Conservation (phyloP, 2,113 vertebrate genomes). For the Pteruthius melanotis region DNA sequence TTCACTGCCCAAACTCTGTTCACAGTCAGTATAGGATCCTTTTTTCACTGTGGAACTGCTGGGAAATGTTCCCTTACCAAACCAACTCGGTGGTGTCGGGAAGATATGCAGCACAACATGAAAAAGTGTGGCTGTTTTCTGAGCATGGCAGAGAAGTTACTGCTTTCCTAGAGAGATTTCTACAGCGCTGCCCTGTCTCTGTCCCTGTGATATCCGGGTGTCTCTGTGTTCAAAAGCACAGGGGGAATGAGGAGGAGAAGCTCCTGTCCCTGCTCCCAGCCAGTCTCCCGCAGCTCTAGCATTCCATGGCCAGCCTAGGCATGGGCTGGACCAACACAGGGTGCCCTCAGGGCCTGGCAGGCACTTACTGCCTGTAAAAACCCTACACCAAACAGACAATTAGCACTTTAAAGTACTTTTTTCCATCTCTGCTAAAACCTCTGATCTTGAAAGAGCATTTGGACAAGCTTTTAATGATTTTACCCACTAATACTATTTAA, state of each 20-base stretch:
- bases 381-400: background rate
- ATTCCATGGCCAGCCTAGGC: background rate
- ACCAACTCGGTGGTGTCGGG: background rate
- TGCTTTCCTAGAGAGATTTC: background rate
- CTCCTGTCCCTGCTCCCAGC: background rate
- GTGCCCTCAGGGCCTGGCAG: background rate
- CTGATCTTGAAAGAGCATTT: constrained; percentile 39
- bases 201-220: background rate
- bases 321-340: background rate
- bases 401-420: constrained; percentile 38
- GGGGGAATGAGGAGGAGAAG: background rate
- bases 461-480: background rate
- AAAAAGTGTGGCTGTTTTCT: background rate
- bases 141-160: background rate
- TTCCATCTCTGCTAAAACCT: background rate
- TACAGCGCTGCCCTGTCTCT: background rate
- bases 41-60: background rate
- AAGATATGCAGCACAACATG: background rate
- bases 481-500: background rate
- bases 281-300: background rate
- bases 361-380: background rate
- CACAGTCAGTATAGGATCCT: background rate
- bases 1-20: background rate
- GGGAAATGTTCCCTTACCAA: background rate
- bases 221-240: background rate